Evolutionary conservation across 2,797 vertebrate genomes (phyloP), one percentile per base, ranked within the genome.

Genomic region (Melanotaenia maccullochi): DNA sequence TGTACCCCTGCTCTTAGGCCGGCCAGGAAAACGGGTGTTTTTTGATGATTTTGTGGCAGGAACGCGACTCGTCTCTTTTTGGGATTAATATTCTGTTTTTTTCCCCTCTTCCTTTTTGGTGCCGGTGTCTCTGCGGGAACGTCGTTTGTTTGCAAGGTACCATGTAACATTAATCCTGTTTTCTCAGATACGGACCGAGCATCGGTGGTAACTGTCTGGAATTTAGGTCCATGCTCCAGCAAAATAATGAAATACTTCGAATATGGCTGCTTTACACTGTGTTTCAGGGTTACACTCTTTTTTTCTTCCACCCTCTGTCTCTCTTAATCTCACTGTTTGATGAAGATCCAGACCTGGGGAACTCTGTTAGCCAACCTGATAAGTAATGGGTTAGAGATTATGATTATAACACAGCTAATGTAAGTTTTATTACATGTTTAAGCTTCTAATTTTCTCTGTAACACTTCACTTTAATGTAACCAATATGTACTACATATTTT

Each of bases 101-200:
- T 33, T 32, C n/a, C 2, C 35, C 16, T 20, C 36, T 5, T 24
- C 20, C 38, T 7, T 62, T 47, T 70, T 58, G 76, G 76, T 86
- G 77, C 38, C 78, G 20, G 56, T 56, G 67, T 73, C 68, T 64
- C 75, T 61, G 82, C 58, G 63, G 73, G 80, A 81, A 75, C 77
- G 54, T 77, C 78, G 65, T 72, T 68, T 81, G 64, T 84, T 79
- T 69, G 82, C 72, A 90, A 92, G 92, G 92, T 93, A 90, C 73
- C 36, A 75, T 82, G 63, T 85, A 69, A 75, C 73, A 63, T 79
- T 65, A 60, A 67, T 32, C 12, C 44, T 65, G 64, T 58, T 22
- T 72, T 69, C 40, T 38, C 68, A 57, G 30, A 64, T 71, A 42
- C 68, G 63, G 75, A 76, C 70, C 65, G 13, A 54, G 81, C 84